Conservation (phyloP, 2,797 vertebrate genomes). For the Vultur gryphus region DNA sequence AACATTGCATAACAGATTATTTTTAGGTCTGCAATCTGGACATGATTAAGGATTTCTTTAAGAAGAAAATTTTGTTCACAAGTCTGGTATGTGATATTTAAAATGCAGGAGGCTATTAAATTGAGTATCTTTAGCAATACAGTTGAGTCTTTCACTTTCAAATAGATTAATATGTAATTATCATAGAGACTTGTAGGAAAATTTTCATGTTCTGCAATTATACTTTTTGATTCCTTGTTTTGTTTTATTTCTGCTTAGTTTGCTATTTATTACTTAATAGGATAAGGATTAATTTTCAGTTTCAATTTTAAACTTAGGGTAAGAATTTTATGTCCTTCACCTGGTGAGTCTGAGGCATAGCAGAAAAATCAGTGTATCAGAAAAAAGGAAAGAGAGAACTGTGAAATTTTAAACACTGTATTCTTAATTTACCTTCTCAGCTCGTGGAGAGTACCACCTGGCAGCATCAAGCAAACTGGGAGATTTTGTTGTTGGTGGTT, state of each 20-base stretch:
- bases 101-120: neutral
- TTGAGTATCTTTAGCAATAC: neutral
- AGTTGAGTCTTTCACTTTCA: neutral
- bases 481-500: neutral
- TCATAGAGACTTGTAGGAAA: neutral
- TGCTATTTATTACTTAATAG: neutral
- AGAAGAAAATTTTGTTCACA: neutral
- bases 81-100: neutral
- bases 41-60: neutral
- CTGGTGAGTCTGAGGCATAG: neutral
- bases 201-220: neutral
- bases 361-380: neutral
- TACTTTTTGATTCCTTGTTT: neutral
- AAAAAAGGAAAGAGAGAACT: neutral
- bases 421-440: constrained; percentile 10
- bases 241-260: neutral
- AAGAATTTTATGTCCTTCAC: neutral
- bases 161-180: neutral
- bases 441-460: neutral
- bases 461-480: constrained; percentile 9
- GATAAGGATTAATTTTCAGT: neutral
- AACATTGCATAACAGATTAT: neutral
- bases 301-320: neutral
- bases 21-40: neutral
- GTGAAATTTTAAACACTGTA: neutral